Percentiles rank a stretch among this genome's conserved stretches.
These are phyloP conservation scores for Apodemus speciosus DNA, from an alignment of 2,113 vertebrate genomes.

Conservation along the genomic window DNA sequence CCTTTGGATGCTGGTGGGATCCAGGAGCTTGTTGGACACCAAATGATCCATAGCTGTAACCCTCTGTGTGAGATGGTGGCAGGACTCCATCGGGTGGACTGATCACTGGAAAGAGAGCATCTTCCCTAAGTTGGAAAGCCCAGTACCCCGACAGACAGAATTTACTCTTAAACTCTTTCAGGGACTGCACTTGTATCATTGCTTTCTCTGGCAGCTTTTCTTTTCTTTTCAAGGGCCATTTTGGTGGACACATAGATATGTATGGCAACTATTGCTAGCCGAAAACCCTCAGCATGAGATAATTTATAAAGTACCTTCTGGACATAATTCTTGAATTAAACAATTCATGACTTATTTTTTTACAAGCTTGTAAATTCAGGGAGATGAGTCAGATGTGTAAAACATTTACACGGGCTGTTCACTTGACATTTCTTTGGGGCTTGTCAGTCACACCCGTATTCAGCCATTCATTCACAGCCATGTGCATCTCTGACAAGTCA, in stretches of 20 bases:
- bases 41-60: background rate
- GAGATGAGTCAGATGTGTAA: background rate
- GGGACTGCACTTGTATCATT: background rate
- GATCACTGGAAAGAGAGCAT: background rate
- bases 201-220: background rate
- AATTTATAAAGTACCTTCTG: background rate
- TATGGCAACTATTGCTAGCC: background rate
- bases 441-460: background rate
- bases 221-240: background rate
- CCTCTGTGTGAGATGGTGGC: background rate
- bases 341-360: conserved; percentile 33
- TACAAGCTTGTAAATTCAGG: conserved; percentile 43
- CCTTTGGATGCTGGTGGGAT: background rate
- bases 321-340: background rate
- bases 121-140: background rate
- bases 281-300: background rate
- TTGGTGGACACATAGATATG: background rate
- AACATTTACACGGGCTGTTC: conserved; percentile 23
- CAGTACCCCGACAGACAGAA: background rate
- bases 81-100: background rate
- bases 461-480: background rate
- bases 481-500: background rate
- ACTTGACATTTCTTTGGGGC: conserved; percentile 39
- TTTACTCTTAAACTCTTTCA: conserved; percentile 8
- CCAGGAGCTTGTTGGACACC: fast-evolving